Percentiles rank a stretch among this genome's conserved stretches.
phyloP scores from a whole-genome alignment of 2,113 vertebrate genomes.

The Entelurus aequoreus region DNA sequence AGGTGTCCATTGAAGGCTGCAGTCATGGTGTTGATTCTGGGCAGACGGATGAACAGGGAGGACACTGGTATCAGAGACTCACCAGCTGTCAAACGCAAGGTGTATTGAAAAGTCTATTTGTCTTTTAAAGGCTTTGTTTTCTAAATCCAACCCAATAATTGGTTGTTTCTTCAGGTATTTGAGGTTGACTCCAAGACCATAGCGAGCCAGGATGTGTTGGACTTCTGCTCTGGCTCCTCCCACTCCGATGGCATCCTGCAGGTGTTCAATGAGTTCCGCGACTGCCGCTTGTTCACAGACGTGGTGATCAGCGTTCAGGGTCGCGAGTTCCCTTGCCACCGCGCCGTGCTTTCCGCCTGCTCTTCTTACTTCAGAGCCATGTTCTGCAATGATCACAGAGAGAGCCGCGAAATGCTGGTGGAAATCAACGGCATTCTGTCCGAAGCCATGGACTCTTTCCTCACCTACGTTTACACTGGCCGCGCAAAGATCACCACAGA shows the following conservation, averaged over 20 bases:
- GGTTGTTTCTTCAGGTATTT: constrained; percentile 78
- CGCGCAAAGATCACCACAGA: constrained; percentile 95
- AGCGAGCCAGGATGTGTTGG: constrained; percentile 83
- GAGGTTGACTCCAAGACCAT: constrained; percentile 89
- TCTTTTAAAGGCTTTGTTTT: background rate
- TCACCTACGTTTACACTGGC: constrained; percentile 94
- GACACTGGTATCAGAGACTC: constrained; percentile 88
- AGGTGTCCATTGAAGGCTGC: constrained; percentile 54
- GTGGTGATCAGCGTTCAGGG: constrained; percentile 94
- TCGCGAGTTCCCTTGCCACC: constrained; percentile 90
- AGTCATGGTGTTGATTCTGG: constrained; percentile 98
- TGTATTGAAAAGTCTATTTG: constrained; percentile 34
- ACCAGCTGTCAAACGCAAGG: constrained; percentile 93
- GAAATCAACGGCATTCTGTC: constrained; percentile 93
- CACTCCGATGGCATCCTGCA: constrained; percentile 94
- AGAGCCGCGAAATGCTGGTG: constrained; percentile 90
- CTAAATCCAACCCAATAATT: background rate
- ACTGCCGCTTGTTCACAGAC: constrained; percentile 89
- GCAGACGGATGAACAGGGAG: constrained; percentile 91
- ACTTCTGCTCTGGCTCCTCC: constrained; percentile 90
- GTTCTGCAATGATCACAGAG: constrained; percentile 92
- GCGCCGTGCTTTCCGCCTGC: constrained; percentile 89
- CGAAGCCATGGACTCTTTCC: constrained; percentile 95
- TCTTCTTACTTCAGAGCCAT: constrained; percentile 95
- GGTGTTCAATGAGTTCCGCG: constrained; percentile 94